Base-by-base conservation (phyloP, 2,888 invertebrate species). In the Phytoseiulus persimilis region DNA sequence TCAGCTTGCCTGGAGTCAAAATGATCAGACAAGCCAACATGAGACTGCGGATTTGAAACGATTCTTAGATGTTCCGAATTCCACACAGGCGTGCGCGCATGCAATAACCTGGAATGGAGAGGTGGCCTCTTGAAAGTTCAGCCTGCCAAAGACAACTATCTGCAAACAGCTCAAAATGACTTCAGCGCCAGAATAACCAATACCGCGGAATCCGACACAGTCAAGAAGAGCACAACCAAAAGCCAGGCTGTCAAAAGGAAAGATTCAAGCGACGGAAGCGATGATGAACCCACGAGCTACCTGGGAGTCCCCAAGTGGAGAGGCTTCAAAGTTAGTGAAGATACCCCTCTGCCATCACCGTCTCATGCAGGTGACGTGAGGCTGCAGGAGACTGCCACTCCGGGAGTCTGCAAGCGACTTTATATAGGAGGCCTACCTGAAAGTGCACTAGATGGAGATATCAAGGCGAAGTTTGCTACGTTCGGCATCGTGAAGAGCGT, bases 71-170 rank as follows among this genome's bases (percentile, higher is more conserved):
- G n/a, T n/a, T n/a, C n/a, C n/a, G n/a, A n/a, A n/a, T n/a, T n/a
- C n/a, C n/a, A n/a, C n/a, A 0, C 33, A 87, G 87, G 87, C 31
- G 33, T 87, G 0, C 87, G 18, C 87, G n/a, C 32, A 32, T 87
- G 87, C 18, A 87, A 87, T 33, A 87, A 87, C 18, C 45, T 32
- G 0, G 87, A 87, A 33, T 87, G 87, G 87, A 87, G 33, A 18
- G 87, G 87, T 5, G 87, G 87, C 32, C 14, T 28, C 5, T 31
- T 87, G n/a, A 87, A 87, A 33, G 33, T 87, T 28, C 87, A 87
- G 45, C 87, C 33, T 23, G 87, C 87, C 0, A 87, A 87, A 14
- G 87, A 87, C 39, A 87, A 33, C 23, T 87, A 32, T 45, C 39
- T 87, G 32, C 87, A 87, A 87, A n/a, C 32, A 18, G 45, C 31